Evolutionary conservation across 2,797 vertebrate species (phyloP).

Genomic region (Discoglossus pictus): DNA sequence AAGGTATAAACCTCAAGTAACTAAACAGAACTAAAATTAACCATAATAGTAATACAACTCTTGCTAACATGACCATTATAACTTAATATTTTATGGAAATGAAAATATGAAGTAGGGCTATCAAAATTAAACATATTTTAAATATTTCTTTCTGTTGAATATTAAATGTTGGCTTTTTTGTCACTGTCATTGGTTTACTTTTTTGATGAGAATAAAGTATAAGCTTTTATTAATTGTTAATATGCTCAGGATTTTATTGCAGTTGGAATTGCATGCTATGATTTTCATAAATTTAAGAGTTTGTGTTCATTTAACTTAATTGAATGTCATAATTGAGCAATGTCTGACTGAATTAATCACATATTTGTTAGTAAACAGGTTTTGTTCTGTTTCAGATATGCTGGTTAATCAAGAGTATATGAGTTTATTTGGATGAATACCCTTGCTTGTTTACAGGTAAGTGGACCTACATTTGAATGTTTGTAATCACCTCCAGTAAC

Average conservation of each 20-base stretch:
- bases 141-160: conserved; percentile 77
- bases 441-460: neutral
- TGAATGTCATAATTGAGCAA: neutral
- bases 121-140: conserved; percentile 75
- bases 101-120: conserved; percentile 71
- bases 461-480: neutral
- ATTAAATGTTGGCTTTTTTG: conserved; percentile 74
- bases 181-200: conserved; percentile 97
- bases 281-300: neutral
- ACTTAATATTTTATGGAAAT: conserved; percentile 79
- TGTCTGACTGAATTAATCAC: conserved; percentile 30
- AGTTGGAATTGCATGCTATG: conserved; percentile 82
- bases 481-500: too few species aligned
- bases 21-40: conserved; percentile 94
- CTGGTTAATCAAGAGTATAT: neutral
- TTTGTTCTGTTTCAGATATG: conserved; percentile 67
- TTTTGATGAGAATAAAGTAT: conserved; percentile 90
- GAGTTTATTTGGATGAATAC: neutral
- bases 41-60: conserved; percentile 84
- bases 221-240: conserved; percentile 66
- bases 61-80: conserved; percentile 86
- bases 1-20: conserved; percentile 82
- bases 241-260: conserved; percentile 66
- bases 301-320: neutral
- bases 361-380: conserved; percentile 58